Evolutionary conservation across 2,797 vertebrate species (phyloP), one percentile per base, ranked within the genome.

Genomic region (Notamacropus eugenii): DNA sequence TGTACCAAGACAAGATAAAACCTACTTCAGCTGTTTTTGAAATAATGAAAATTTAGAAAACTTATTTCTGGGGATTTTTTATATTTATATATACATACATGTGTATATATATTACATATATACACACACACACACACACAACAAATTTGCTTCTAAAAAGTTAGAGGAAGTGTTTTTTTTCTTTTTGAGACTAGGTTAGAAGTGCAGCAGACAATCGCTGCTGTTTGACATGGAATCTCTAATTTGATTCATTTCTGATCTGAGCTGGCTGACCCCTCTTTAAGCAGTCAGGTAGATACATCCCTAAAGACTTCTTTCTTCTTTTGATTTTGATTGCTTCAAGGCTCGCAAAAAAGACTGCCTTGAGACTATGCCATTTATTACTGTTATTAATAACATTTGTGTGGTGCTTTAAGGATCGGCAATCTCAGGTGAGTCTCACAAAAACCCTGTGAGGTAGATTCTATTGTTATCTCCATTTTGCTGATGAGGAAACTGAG

Each of bases 31-130:
- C 94, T 67, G n/a, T 91, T 96, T 91, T 95, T 50, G 90, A 82
- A 29, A 59, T 93, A 94, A 93, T 74, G 74, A 92, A 96, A 55
- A 94, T 92, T 57, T 93, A 91, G 92, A 93, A 90, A 90, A 97
- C 46, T 94, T 94, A 57, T 46, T 91, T 57, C 74, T 59, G 31
- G n/a, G 40, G 91, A 90, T 57, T 74, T 40, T 74, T 74, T 55
- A 56, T 87, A 87, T 8, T 52, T 52, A 52, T 52, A 52, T 52
- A 9, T 52, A 9, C 6, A 9, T 52, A 9, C 9, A 9, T 8
- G 6, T 8, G 5, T 52, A 4, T 46, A 46, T 46, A 46, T 46
- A 46, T 50, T n/a, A n/a, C n/a, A n/a, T n/a, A n/a, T n/a, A n/a
- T n/a, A n/a, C n/a, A n/a, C n/a, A 50, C 3, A 52, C 5, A 52